A percentile compares a stretch with the other conserved stretches of the same genome.
Conservation (phyloP, 2,113 vertebrate species). For the Trinectes maculatus region DNA sequence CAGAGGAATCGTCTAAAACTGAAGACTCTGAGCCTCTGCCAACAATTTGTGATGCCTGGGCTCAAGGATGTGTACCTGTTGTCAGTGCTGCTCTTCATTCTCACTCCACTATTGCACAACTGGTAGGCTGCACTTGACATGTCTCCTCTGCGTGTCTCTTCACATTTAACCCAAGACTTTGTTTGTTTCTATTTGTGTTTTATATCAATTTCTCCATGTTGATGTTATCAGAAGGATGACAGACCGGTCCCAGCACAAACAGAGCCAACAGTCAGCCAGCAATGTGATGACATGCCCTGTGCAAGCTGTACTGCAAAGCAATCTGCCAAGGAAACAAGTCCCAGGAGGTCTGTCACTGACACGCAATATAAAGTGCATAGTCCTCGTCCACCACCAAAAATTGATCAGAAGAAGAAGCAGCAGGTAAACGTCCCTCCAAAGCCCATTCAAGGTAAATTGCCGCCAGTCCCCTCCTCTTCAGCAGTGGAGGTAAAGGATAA, state of each 20-base stretch:
- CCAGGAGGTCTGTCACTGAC: not conserved
- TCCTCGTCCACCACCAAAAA: conserved; percentile 5
- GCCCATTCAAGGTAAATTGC: not conserved
- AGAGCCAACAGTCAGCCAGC: conserved; percentile 6
- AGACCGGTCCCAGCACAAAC: not conserved
- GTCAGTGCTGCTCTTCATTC: not conserved
- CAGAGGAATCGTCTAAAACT: conserved; percentile 40
- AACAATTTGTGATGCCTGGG: conserved; percentile 76
- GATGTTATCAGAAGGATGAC: conserved; percentile 32
- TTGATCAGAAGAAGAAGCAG: not conserved
- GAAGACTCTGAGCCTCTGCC: conserved; percentile 82
- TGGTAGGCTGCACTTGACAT: conserved; percentile 32
- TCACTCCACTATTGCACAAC: not conserved
- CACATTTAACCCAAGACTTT: not conserved
- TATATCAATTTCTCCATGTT: not conserved
- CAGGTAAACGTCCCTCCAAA: not conserved
- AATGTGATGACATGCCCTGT: not conserved
- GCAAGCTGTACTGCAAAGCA: conserved; percentile 2
- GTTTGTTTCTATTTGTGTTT: not conserved
- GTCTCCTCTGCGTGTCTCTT: conserved; percentile 6
- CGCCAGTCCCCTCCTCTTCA: not conserved
- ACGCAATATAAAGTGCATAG: not conserved
- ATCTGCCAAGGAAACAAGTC: conserved; percentile 27
- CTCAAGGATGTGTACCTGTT: conserved; percentile 74
- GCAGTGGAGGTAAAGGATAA: not conserved